phyloP scores from a whole-genome alignment of 1,140 invertebrate species.

The Octopus sinensis region DNA sequence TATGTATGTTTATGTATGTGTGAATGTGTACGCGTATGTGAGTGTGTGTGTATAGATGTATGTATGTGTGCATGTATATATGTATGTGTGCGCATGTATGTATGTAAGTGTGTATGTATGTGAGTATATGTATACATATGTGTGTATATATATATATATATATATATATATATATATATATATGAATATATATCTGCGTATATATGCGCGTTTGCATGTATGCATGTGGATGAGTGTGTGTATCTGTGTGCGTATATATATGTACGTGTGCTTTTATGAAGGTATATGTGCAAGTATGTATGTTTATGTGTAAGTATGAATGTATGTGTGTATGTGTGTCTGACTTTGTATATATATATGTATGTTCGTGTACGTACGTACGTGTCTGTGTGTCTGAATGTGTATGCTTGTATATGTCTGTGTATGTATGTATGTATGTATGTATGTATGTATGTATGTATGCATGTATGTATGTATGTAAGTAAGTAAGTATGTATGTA shows the following conservation, averaged over 20 bases:
- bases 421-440: no score
- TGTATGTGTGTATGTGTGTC: neutral
- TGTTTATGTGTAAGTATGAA: neutral
- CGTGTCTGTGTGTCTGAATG: neutral
- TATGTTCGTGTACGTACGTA: neutral
- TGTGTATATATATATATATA: neutral
- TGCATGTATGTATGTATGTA: neutral
- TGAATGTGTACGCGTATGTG: neutral
- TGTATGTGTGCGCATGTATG: slow-evolving; percentile 16
- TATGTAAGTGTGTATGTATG: slow-evolving; percentile 4
- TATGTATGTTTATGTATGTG: neutral
- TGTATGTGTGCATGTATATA: slow-evolving; percentile 2
- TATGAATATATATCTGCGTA: neutral
- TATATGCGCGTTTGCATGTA: neutral
- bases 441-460: neutral
- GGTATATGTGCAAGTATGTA: neutral
- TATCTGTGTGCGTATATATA: neutral
- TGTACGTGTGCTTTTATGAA: neutral
- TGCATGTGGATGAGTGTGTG: neutral
- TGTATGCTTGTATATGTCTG: neutral
- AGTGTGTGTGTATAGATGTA: slow-evolving; percentile 5
- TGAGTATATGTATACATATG: slow-evolving; percentile 9
- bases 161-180: neutral
- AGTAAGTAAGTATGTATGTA: no score
- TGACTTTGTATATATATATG: neutral